Base-by-base conservation (phyloP, 2,888 invertebrate genomes). In the Phragmatobia fuliginosa region DNA sequence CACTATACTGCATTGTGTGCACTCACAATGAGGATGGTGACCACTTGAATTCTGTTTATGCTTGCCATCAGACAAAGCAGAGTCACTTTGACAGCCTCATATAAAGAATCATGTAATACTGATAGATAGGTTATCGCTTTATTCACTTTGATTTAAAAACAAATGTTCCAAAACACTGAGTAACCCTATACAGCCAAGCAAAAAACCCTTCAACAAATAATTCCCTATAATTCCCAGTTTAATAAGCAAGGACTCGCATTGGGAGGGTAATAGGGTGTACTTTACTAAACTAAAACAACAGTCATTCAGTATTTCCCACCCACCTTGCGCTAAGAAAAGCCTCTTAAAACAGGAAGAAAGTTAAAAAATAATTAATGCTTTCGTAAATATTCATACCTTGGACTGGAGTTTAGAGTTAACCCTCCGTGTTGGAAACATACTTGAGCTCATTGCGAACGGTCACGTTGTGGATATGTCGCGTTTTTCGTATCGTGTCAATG, bases 341-440 rank as follows among this genome's bases (percentile, higher is more conserved):
- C 92, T 91, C 93, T 94, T 92, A 93, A 91, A 87, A 85, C 89
- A 87, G 83, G 90, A 90, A 90, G 91, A 93, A 95, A 95, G 94
- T 94, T 95, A 94, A 95, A 95, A 95, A 95, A 95, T 95, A 95
- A 95, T 95, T 95, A 95, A 95, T 95, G 94, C 95, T 94, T 95
- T 94, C 95, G 95, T 95, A 95, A 95, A 95, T 95, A 95, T 95
- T 95, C 95, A 95, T 95, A 95, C 94, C 94, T 94, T 89, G 89
- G 90, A 88, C 80, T 68, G 87, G 89, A 93, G 93, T 94, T 94
- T 91, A 89, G 90, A 93, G 92, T 93, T 93, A 93, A 92, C 92
- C 90, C 92, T 89, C 88, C 77, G 76, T 69, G 77, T 62, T 79
- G 83, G 65, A 76, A 81, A 87, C 71, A 82, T 75, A 91, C 81